Conservation (phyloP, 37 sponge, comb jelly and placozoan genomes). For the Hormiphora californensis region DNA sequence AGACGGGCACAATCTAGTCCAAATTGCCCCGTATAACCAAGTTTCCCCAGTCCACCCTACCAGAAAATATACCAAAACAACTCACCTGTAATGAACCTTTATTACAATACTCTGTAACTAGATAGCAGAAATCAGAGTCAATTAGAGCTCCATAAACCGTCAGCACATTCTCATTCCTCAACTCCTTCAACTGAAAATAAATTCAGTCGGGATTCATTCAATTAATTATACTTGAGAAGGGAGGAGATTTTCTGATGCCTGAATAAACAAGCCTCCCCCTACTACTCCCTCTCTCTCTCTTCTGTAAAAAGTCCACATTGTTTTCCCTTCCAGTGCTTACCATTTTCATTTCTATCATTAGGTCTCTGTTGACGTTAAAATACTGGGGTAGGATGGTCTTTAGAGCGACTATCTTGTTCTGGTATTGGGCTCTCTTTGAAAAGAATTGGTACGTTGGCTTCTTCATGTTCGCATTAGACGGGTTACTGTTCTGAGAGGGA, state of each 20-base stretch:
- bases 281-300: not conserved
- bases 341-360: slow-evolving; percentile 40
- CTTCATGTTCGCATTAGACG: slow-evolving; percentile 41
- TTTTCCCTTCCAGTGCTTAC: too few species aligned
- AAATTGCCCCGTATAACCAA: too few species aligned
- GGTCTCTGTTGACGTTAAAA: not conserved
- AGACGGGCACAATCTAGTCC: too few species aligned
- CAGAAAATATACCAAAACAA: not conserved
- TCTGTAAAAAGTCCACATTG: too few species aligned
- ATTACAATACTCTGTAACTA: slow-evolving; percentile 55
- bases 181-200: slow-evolving; percentile 38
- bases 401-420: slow-evolving; percentile 47
- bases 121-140: not conserved
- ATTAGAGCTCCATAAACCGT: slow-evolving; percentile 29
- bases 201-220: not conserved
- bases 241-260: not conserved
- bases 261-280: not conserved
- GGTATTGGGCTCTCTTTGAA: slow-evolving; percentile 12
- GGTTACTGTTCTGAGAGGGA: not conserved
- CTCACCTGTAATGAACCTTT: slow-evolving; percentile 48
- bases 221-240: not conserved
- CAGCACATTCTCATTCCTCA: slow-evolving; percentile 21
- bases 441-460: slow-evolving; percentile 19
- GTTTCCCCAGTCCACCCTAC: too few species aligned
- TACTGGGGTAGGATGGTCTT: slow-evolving; percentile 48